Base-by-base conservation (phyloP, 2,888 invertebrate species). In the Pheosia gnoma region DNA sequence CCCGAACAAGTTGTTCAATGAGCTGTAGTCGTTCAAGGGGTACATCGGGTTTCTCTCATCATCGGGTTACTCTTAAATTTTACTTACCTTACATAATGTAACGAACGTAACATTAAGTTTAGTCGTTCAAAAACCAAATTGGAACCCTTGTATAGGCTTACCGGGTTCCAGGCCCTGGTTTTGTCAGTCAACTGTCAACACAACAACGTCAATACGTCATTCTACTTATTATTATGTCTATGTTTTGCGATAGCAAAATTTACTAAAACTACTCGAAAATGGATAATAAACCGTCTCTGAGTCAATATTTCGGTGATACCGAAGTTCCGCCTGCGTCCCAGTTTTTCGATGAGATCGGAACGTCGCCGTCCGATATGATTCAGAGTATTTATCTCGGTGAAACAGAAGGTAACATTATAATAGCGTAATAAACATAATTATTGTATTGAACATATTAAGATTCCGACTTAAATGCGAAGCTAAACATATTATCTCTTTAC, bases 261-360 rank as follows among this genome's bases (percentile, higher is more conserved):
- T 52, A 62, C 64, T 63, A 65, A 63, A 75, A 70, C 70, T 65
- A 59, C 60, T 39, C 47, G 62, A 82, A 79, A 77, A 93, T 93
- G 93, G 93, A 94, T 81, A 91, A 89, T 75, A 90, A 93, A 75
- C 94, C 94, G 62, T 91, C 92, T 61, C 84, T 95, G 70, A 95
- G 94, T 82, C 94, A 95, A 81, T 95, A 95, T 85, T 95, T 95
- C 80, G 94, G 91, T 52, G 88, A 88, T 67, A 81, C 86, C 54
- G 89, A 89, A 71, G 79, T 86, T 5, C 91, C 92, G 58, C 89
- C 91, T 59, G 88, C 91, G 13, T 90, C 91, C 52, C 93, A 93
- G 73, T 94, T 94, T 76, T 94, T 94, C 57, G 93, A 94, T 62
- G 93, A 94, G 80, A 92, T 94, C 61, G 91, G 90, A 53, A 91